Base-by-base conservation (phyloP, 1,140 invertebrate genomes). In the Brachionus koreanus region DNA sequence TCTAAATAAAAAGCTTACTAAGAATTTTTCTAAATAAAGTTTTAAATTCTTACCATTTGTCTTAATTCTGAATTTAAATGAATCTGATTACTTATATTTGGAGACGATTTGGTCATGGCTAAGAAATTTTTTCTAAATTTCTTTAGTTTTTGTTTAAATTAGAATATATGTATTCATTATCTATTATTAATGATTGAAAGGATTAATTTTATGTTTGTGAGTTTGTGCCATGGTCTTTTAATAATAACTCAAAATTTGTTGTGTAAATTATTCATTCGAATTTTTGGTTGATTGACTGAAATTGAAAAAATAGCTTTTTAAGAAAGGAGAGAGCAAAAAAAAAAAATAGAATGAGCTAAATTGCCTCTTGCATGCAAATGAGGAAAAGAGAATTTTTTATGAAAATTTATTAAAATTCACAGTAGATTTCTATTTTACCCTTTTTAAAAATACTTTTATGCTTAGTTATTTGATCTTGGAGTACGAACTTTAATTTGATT, bases 101-200 rank as follows among this genome's bases (percentile, higher is more conserved):
- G 39, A 37, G 76, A 79, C 46, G 76, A 79, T 43, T 79, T 79
- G 76, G 76, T 79, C 76, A 79, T 79, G 49, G 76, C 49, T 46
- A 72, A 16, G 19, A 39, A 42, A 42, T 72, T 39, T n/a, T 72
- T n/a, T n/a, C 33, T 39, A 72, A 72, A 39, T 72, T 72, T 39
- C 37, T 16, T 72, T 61, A 16, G n/a, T 61, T 42, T 72, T 5
- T 72, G 37, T 39, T 72, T 72, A 72, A 72, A 37, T 72, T 72
- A 65, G 61, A 29, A 65, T 33, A 57, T 9, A 57, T 57, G 16
- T 19, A 57, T 57, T 57, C 19, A 7, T 57, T 57, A 57, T 57
- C 49, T 57, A 57, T 57, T 57, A 52, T 52, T 52, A 57, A 25
- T 57, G 49, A 57, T 57, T 57, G 49, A 57, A 57, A 57, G 49